phyloP scores from a whole-genome alignment of 2,797 vertebrate species.

The Pseudomugil tenellus region DNA sequence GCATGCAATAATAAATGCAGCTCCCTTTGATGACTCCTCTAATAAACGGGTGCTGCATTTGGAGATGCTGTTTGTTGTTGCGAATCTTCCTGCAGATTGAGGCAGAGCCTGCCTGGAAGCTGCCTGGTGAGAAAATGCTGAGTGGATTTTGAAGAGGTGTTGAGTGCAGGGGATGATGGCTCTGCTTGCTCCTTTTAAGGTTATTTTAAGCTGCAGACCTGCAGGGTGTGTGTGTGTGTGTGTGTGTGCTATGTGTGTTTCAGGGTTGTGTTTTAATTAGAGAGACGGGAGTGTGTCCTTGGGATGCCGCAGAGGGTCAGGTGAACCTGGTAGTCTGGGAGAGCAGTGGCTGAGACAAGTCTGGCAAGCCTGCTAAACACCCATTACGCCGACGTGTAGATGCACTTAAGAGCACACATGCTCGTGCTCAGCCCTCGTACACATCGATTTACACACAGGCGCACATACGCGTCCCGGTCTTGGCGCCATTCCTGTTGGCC shows the following conservation, averaged over 20 bases:
- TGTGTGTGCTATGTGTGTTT: constrained; percentile 61
- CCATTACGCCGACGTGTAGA: constrained; percentile 74
- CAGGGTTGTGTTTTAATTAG: constrained; percentile 85
- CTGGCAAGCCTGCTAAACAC: constrained; percentile 77
- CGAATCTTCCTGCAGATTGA: constrained; percentile 57
- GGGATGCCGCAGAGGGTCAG: constrained; percentile 79
- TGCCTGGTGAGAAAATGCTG: constrained; percentile 68
- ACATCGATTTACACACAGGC: constrained; percentile 39
- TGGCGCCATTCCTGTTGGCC: constrained; percentile 69
- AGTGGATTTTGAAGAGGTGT: constrained; percentile 79
- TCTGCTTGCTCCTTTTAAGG: constrained; percentile 75
- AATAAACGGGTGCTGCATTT: constrained; percentile 41
- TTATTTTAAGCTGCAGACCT: constrained; percentile 81
- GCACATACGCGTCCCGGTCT: constrained; percentile 35
- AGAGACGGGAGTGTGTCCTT: constrained; percentile 82
- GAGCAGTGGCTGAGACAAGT: constrained; percentile 70
- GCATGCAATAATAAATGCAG: constrained; percentile 54
- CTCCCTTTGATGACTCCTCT: constrained; percentile 41
- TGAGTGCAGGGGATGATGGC: constrained; percentile 76
- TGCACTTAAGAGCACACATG: constrained; percentile 44
- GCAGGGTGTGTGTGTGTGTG: constrained; percentile 57
- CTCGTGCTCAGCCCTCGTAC: constrained; percentile 28
- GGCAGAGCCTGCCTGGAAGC: constrained; percentile 59
- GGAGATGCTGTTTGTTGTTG: constrained; percentile 56
- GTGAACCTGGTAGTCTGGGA: constrained; percentile 73